Conservation (phyloP, 1,140 invertebrate species). For the Bombus soroeensis region DNA sequence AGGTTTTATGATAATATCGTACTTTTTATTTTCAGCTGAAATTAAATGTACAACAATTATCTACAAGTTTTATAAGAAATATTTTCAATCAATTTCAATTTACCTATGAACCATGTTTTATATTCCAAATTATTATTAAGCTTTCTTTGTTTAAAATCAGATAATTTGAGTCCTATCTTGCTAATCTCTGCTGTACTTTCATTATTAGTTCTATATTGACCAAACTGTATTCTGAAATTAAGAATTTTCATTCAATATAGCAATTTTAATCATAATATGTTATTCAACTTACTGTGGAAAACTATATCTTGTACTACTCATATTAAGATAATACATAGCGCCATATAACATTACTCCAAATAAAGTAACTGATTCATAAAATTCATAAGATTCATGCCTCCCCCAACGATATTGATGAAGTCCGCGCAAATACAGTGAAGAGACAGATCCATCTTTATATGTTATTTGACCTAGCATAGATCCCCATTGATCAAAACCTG, state of each 20-base stretch:
- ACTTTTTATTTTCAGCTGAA: constrained; percentile 57
- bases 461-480: constrained; percentile 79
- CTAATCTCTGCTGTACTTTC: constrained; percentile 43
- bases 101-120: constrained; percentile 51
- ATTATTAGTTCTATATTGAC: constrained; percentile 52
- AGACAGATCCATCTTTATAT: constrained; percentile 70
- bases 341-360: constrained; percentile 77
- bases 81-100: not conserved
- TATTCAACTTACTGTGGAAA: constrained; percentile 79
- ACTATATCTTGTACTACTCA: constrained; percentile 75
- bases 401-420: constrained; percentile 82
- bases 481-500: constrained; percentile 84
- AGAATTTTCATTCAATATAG: not conserved
- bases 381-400: constrained; percentile 59
- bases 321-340: constrained; percentile 77
- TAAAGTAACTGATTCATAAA: constrained; percentile 74
- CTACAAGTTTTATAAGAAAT: not conserved
- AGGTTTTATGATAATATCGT: constrained; percentile 45
- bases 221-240: constrained; percentile 62
- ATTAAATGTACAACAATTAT: not conserved
- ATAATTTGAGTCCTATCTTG: constrained; percentile 43
- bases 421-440: constrained; percentile 81
- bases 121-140: not conserved
- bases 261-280: constrained; percentile 2
- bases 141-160: constrained; percentile 40